Evolutionary conservation across 2,113 vertebrate species (phyloP), one percentile per base, ranked within the genome.

Genomic region (Hirundichthys speculiger): DNA sequence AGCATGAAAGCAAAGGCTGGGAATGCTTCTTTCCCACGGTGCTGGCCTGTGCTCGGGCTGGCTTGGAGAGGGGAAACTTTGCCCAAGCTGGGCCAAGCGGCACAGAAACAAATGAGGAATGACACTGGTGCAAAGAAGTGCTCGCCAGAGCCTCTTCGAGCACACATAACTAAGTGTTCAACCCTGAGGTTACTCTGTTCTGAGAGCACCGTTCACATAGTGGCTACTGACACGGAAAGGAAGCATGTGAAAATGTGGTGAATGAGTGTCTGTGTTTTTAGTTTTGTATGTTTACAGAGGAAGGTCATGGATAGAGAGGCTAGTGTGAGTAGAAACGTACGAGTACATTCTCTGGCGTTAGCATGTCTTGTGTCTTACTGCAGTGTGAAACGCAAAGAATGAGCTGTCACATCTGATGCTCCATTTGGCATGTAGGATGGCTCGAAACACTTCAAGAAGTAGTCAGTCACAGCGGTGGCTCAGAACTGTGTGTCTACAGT

Each of bases 81-180:
- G 73, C 85, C 80, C 77, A 49, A 75, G 84, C 87, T 75, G 84
- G 77, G 76, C 83, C 79, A 71, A 88, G 85, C 34, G 65, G 64
- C 84, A 84, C 80, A 77, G 86, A 86, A 86, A 85, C 80, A 90
- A 92, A 92, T 86, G 85, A 82, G 79, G 79, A 91, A 82, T 90
- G 90, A 90, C 90, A 90, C 76, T 69, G 76, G 77, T 75, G 88
- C 82, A 75, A 84, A 85, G 86, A 79, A 88, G 82, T 39, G 54
- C 67, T 80, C 42, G 60, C 65, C 73, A 61, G 77, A 83, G 79
- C 76, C 76, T 87, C 80, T 66, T 87, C 21, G 19, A 82, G 81
- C 82, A 71, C 87, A 84, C 85, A 83, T 64, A 85, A 66, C 84
- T 74, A 76, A 90, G 85, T 75, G 86, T 84, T 84, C 61, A 46